Base-by-base conservation (phyloP, 2,113 vertebrate genomes). In the Cyprinodon tularosa region DNA sequence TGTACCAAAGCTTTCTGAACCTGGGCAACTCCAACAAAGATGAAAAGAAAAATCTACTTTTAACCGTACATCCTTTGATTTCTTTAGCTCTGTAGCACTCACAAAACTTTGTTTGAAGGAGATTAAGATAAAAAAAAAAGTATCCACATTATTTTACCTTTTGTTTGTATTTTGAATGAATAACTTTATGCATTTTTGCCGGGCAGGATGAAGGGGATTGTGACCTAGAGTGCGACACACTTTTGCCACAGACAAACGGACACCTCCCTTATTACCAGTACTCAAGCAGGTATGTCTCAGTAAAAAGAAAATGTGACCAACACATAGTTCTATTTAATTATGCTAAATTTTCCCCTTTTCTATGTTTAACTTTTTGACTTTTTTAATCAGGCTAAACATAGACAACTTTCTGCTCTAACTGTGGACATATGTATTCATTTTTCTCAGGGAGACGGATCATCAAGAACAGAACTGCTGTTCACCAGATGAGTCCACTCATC, bases 201-300 rank as follows among this genome's bases (percentile, higher is more conserved):
- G 87, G 62, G 71, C 90, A 91, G 94, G 93, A 95, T 62, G 95
- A 95, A 59, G 86, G 90, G 48, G 87, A 92, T 22, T 89, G 94
- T 78, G 95, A 96, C 66, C 89, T 94, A 88, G 93, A 93, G 77
- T 87, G 87, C 74, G 93, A 89, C 0, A 89, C 92, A 5, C 88
- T 96, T 83, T 91, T 96, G 70, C 94, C 95, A 48, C 95, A 93
- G 1, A 89, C 84, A 72, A 95, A 93, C 4, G 92, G 93, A 71
- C 94, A 86, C 38, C 67, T 88, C 15, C 90, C 92, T 20, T 85
- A 90, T 57, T 93, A 93, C 77, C 94, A 86, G 65, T 95, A 94
- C 82, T 72, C 89, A 47, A 84, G 89, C 74, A 94, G 95, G 97
- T 98, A 90, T 11, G 66, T 5, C 57, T 68, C 50, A 9, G 1